Base-by-base conservation (phyloP, 2,888 invertebrate genomes). In the Cynaeus angustus region DNA sequence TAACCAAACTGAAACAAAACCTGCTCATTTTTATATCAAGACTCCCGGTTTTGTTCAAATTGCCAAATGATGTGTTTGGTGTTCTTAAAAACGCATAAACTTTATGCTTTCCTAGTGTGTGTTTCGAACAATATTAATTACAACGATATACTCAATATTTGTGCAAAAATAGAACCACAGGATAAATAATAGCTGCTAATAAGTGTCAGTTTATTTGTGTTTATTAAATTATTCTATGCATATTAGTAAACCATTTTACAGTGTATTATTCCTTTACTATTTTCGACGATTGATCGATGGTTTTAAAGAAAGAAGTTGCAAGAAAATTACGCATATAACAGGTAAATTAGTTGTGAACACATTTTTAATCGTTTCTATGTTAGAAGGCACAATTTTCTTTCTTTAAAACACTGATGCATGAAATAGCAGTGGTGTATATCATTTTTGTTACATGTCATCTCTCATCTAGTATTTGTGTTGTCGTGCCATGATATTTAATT, bases 141-240 rank as follows among this genome's bases (percentile, higher is more conserved):
- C 80, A 82, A 81, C 82, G 81, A 82, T 80, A 79, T 82, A 81
- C 78, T 82, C 80, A 79, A 73, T 80, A 78, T 71, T 78, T 79
- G 80, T 80, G 80, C 78, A 79, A 75, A 75, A 73, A 77, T 77
- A 79, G 77, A 77, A 78, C 72, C 77, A 73, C 68, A 70, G 33
- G 69, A 72, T 74, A 56, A 76, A 72, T 74, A 56, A 76, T 77
- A 76, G 74, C 59, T 61, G 74, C 76, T 77, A 76, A 74, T 76
- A 72, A 73, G 73, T 78, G 77, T 76, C 71, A 71, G 52, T 70
- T 74, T 41, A 68, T 72, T 72, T 71, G 64, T 56, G 62, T 74
- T 71, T 67, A 67, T 70, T 59, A 56, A 66, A 69, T 70, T 69
- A 59, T 68, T 48, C 45, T 59, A 68, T 64, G 48, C 59, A 53